Percentiles rank a stretch among this genome's conserved stretches.
These are phyloP conservation scores for Microtus pennsylvanicus DNA, from an alignment of 2,113 vertebrate species.

Conservation along the genomic window DNA sequence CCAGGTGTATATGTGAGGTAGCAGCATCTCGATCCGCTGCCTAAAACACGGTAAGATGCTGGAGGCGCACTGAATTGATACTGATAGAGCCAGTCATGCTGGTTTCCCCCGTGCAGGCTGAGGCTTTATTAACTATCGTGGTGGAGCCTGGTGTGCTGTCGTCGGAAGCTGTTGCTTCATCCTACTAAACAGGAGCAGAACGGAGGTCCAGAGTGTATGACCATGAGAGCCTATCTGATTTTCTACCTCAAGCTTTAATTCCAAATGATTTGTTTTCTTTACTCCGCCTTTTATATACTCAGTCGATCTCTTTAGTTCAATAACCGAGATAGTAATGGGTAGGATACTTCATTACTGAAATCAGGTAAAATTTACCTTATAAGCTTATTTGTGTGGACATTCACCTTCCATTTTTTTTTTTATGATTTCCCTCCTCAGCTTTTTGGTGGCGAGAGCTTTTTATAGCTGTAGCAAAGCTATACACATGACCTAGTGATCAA, in stretches of 20 bases:
- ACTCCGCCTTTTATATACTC: conserved; percentile 35
- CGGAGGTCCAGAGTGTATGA: not conserved
- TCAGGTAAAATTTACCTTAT: not conserved
- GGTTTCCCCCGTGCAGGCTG: not conserved
- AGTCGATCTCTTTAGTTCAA: conserved; percentile 34
- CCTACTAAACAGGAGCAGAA: conserved; percentile 5
- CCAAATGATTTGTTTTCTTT: conserved; percentile 51
- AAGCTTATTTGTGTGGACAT: not conserved
- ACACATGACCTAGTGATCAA: not conserved
- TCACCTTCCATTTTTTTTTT: conserved; percentile 21
- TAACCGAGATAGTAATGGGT: conserved; percentile 43
- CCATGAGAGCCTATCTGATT: conserved; percentile 43
- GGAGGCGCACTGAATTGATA: not conserved
- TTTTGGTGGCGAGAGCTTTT: conserved; percentile 47
- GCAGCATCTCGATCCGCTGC: not conserved
- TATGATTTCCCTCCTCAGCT: not conserved
- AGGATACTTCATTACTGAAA: conserved; percentile 62
- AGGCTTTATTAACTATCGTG: not conserved
- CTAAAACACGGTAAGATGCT: not conserved
- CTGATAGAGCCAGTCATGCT: not conserved
- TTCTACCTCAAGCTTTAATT: conserved; percentile 27
- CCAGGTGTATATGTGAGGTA: not conserved
- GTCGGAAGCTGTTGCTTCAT: not conserved
- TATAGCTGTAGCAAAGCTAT: not conserved
- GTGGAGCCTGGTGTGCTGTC: not conserved